These are phyloP conservation scores for Ailurus styani DNA, from an alignment of 2,113 vertebrate genomes.

Conservation along the genomic window DNA sequence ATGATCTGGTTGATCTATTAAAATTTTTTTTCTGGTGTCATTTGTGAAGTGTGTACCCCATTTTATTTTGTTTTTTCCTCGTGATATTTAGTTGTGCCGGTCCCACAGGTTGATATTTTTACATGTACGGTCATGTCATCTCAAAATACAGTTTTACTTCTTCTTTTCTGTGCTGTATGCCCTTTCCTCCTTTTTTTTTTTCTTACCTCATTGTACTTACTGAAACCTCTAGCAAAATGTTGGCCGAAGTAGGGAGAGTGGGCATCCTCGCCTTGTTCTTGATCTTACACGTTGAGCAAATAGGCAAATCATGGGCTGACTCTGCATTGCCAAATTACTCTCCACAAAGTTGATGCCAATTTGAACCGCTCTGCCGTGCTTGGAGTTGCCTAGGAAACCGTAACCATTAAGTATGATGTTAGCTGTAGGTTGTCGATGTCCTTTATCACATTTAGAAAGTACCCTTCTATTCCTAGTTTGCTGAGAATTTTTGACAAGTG, in stretches of 20 bases:
- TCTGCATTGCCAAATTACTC: neutral
- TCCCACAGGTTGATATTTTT: neutral
- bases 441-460: conserved; percentile 1
- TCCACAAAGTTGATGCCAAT: neutral
- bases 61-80: neutral
- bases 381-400: conserved; percentile 27
- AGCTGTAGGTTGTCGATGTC: neutral
- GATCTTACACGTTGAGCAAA: neutral
- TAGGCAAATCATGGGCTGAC: neutral
- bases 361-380: neutral
- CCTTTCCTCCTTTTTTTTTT: neutral
- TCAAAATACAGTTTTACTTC: neutral
- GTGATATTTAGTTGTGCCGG: neutral
- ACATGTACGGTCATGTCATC: neutral
- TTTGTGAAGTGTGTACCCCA: neutral
- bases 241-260: neutral
- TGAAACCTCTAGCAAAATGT: neutral
- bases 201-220: neutral
- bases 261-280: neutral
- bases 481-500: conserved; percentile 10
- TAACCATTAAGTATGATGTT: neutral
- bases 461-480: neutral
- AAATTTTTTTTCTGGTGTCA: neutral
- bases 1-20: neutral
- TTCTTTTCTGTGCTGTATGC: neutral